Conservation (phyloP, 2,113 vertebrate genomes). For the Fulica atra region DNA sequence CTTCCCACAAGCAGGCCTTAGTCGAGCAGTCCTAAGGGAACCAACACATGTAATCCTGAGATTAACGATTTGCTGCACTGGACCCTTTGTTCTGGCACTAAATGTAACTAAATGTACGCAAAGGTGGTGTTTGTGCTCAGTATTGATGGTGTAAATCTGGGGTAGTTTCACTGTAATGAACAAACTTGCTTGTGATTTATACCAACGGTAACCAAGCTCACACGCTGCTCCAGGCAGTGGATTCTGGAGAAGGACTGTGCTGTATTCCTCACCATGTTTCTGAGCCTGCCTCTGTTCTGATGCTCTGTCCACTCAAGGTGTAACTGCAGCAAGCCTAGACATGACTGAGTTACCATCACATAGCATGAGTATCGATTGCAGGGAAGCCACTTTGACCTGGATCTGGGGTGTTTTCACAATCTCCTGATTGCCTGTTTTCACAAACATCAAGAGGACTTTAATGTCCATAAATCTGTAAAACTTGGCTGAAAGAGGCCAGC, state of each 20-base stretch:
- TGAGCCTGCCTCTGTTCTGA: background rate
- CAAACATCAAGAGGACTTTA: background rate
- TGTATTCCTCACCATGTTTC: background rate
- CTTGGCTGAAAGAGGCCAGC: background rate
- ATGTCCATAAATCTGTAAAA: background rate
- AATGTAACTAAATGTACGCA: background rate
- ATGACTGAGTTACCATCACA: background rate
- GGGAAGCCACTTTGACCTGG: background rate
- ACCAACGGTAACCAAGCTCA: background rate
- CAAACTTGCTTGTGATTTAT: background rate
- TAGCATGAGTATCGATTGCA: background rate
- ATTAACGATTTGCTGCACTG: background rate
- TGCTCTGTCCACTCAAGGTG: background rate
- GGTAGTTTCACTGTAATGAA: background rate
- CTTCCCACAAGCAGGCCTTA: background rate
- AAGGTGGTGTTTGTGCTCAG: background rate
- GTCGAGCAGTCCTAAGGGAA: background rate
- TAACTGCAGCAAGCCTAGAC: background rate
- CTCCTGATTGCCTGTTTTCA: background rate
- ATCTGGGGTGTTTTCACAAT: background rate
- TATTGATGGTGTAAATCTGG: background rate
- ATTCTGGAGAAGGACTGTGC: background rate
- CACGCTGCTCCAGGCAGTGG: accelerated
- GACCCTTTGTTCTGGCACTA: background rate
- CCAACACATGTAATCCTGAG: background rate